phyloP scores from a whole-genome alignment of 2,113 vertebrate genomes.

The Halcyon malimbica region DNA sequence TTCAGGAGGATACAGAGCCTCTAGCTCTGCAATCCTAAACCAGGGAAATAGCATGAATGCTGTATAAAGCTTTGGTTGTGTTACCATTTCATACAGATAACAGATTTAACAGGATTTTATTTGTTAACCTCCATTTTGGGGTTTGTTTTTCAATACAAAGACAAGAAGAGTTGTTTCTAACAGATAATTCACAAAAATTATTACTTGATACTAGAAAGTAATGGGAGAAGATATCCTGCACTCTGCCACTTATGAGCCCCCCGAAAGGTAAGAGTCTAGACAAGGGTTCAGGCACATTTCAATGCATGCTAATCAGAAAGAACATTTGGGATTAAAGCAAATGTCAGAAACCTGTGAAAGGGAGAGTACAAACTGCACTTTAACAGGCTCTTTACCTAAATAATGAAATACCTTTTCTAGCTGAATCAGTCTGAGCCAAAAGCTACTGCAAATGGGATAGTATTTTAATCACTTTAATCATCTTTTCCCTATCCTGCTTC shows the following conservation, averaged over 20 bases:
- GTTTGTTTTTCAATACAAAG: neutral
- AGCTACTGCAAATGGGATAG: accelerated
- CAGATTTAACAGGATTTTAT: neutral
- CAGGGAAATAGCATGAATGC: neutral
- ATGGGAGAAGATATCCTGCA: neutral
- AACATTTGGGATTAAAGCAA: neutral
- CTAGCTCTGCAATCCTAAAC: neutral
- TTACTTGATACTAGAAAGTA: neutral
- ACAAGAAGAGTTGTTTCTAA: neutral
- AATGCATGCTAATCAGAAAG: neutral
- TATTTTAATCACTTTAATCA: neutral
- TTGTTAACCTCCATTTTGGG: neutral
- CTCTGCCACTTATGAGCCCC: neutral
- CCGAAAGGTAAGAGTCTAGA: neutral
- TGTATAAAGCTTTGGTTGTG: neutral
- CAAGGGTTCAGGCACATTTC: neutral
- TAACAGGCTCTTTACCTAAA: neutral
- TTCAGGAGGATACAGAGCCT: neutral
- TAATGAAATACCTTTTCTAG: neutral
- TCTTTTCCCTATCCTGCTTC: neutral
- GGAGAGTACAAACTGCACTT: neutral
- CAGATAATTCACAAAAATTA: neutral
- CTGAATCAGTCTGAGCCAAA: neutral
- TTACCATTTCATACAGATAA: neutral
- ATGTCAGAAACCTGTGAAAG: neutral